Conservation (phyloP, 1,140 invertebrate species). For the Drosophila arawakana region DNA sequence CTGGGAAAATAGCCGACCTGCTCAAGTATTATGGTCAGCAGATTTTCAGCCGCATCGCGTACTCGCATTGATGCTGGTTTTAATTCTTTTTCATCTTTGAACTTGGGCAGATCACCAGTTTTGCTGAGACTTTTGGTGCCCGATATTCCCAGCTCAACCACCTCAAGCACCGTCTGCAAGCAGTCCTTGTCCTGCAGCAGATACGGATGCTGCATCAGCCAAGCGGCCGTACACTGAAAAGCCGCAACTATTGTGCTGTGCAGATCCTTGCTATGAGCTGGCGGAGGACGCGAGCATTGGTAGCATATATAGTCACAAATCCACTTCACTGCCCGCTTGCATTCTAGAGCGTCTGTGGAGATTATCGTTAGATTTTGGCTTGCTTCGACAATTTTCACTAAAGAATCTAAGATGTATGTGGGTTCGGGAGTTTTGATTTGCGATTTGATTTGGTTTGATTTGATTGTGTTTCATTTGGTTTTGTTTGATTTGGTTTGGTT, state of each 20-base stretch:
- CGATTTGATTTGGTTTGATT: constrained; percentile 5
- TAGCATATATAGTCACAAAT: constrained; percentile 98
- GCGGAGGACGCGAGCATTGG: constrained; percentile 97
- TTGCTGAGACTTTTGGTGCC: constrained; percentile 96
- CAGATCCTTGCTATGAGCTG: constrained; percentile 97
- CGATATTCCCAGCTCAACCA: constrained; percentile 98
- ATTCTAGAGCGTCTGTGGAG: constrained; percentile 91
- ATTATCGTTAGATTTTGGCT: constrained; percentile 84
- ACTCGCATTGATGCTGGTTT: constrained; percentile 98
- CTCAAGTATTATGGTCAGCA: constrained; percentile 95
- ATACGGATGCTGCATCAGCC: constrained; percentile 95
- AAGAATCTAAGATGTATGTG: constrained; percentile 63
- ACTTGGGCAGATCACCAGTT: constrained; percentile 93
- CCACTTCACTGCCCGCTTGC: constrained; percentile 98
- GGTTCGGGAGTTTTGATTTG: constrained; percentile 27
- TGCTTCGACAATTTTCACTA: constrained; percentile 84
- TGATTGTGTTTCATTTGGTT: constrained; percentile 28
- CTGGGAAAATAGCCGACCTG: constrained; percentile 95
- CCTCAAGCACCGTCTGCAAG: constrained; percentile 96
- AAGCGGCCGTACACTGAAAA: constrained; percentile 95
- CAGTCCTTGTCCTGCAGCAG: constrained; percentile 96
- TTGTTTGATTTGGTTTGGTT: constrained; percentile 27
- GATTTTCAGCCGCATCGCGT: constrained; percentile 96
- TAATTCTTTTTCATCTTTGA: constrained; percentile 97
- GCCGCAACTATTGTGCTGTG: constrained; percentile 99